Evolutionary conservation across 1,140 invertebrate genomes (phyloP), one percentile per base, ranked within the genome.

Genomic region (Lineus longissimus): DNA sequence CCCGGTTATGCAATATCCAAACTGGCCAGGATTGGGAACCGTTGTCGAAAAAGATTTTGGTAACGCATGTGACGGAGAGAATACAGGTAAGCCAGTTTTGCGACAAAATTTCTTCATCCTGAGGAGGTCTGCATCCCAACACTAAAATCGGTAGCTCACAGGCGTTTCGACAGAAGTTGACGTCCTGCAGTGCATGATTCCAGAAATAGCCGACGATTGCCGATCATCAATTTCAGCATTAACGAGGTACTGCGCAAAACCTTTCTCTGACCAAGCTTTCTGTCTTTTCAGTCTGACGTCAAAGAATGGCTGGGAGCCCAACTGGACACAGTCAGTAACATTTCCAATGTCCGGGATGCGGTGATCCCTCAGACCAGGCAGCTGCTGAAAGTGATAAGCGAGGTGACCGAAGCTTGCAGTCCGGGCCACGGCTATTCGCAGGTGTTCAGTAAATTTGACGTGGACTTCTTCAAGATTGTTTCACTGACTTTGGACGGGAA

Each of bases 391-490:
- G 62, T 73, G 1, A 62, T 71, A 4, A 61, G 58, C n/a, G 30
- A 60, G 7, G 33, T 66, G 11, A 71, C 66, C 13, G 70, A 69
- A 9, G 69, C 73, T 51, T 72, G 64, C 54, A 73, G 62, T 9
- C 70, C 72, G 6, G 59, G 74, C 1, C 68, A 69, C 0, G 68
- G 66, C 2, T 63, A 76, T 4, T 62, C 59, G 43, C 65, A 69
- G 19, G 72, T 75, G 58, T 78, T 71, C 63, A 61, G 55, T 22
- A 55, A 41, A 0, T 51, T 79, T 30, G 70, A 66, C 25, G 71
- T 79, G 15, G 68, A 74, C 41, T 79, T 75, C 60, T 78, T 73
- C 67, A 70, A 71, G 36, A 54, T 68, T 22, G 67, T 75, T 2
- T 70, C 73, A 6, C 65, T 78, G 25, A 59, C 66, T 22, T 54